A percentile compares a stretch with the other conserved stretches of the same genome.
These are phyloP conservation scores for Polyergus mexicanus DNA, from an alignment of 1,140 invertebrate species.

Conservation along the genomic window DNA sequence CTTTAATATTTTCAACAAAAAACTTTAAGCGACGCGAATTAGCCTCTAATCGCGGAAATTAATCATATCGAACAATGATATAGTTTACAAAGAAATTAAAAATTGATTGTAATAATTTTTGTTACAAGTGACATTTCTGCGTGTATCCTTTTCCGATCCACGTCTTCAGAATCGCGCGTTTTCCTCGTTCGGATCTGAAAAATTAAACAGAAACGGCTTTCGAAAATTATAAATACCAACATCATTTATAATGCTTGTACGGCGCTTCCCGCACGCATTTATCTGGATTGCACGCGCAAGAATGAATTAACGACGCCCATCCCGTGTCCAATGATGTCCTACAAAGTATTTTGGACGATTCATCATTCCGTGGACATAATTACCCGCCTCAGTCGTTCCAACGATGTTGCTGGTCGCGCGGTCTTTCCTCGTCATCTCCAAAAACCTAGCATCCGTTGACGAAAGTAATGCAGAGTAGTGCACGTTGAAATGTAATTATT, in stretches of 20 bases:
- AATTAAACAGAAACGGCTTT: conserved; percentile 67
- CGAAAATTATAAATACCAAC: conserved; percentile 79
- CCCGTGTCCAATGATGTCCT: conserved; percentile 72
- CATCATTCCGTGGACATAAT: conserved; percentile 75
- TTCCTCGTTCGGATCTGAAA: conserved; percentile 1
- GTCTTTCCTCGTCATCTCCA: conserved; percentile 4
- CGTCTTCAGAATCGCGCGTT: not conserved
- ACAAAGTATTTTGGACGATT: conserved; percentile 79
- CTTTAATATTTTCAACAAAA: conserved; percentile 7
- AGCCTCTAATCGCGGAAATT: not conserved
- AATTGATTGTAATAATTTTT: conserved; percentile 1
- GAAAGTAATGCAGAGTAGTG: not conserved
- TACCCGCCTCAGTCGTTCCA: conserved; percentile 56
- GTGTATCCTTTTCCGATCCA: not conserved
- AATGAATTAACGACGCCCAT: conserved; percentile 78
- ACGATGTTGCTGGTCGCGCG: not conserved
- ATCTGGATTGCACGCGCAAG: conserved; percentile 72
- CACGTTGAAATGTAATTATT: not conserved
- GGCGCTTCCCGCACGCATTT: conserved; percentile 69
- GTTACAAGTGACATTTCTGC: not conserved
- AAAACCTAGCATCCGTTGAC: conserved; percentile 12
- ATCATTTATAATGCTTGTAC: conserved; percentile 77
- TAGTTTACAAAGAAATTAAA: not conserved
- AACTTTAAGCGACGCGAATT: not conserved
- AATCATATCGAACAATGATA: not conserved